phyloP scores from a whole-genome alignment of 2,113 vertebrate genomes.

The Macrotus californicus region DNA sequence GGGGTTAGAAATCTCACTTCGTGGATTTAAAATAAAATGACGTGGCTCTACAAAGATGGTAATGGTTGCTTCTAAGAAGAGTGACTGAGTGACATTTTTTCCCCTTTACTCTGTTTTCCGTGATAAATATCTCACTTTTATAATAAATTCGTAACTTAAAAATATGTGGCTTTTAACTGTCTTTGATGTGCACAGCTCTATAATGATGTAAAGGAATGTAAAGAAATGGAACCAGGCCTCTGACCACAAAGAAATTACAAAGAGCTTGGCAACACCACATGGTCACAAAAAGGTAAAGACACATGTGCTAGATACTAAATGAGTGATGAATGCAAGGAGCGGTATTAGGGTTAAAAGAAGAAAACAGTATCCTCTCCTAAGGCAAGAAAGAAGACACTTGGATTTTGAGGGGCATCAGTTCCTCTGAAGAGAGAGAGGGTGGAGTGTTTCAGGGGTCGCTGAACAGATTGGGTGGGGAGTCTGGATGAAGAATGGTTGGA shows the following conservation, averaged over 20 bases:
- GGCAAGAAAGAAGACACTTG: neutral
- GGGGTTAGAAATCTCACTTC: neutral
- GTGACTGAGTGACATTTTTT: neutral
- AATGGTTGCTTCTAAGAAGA: neutral
- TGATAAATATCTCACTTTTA: neutral
- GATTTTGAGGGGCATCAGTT: neutral
- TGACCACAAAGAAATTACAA: neutral
- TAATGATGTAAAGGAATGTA: neutral
- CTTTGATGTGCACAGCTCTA: neutral
- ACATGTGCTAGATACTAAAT: neutral
- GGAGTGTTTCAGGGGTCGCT: neutral
- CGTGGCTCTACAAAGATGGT: neutral
- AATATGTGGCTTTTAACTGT: neutral
- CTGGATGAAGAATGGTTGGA: neutral
- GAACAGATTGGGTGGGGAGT: neutral
- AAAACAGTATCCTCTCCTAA: neutral
- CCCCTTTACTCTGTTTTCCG: neutral
- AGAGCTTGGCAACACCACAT: neutral
- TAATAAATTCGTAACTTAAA: constrained; percentile 2
- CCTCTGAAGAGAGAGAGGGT: neutral
- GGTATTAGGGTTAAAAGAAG: neutral
- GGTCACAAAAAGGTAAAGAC: neutral
- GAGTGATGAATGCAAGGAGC: neutral
- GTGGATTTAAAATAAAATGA: neutral
- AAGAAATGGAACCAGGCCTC: neutral